Evolutionary conservation across 2,113 vertebrate genomes (phyloP), one percentile per base, ranked within the genome.

Genomic region (Argyrosomus japonicus): DNA sequence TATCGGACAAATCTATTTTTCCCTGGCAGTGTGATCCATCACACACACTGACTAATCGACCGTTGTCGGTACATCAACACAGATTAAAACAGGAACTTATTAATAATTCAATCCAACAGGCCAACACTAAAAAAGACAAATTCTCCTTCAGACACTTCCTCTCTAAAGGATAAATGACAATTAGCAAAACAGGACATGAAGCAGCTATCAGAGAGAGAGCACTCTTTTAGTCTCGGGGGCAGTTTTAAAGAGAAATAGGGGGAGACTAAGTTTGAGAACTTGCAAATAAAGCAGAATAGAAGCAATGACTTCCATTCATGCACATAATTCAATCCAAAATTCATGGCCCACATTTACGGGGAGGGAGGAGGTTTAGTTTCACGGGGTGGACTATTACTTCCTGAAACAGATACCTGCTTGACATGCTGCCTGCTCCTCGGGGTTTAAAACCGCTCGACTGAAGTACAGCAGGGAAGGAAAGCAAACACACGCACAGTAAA

Each of bases 1-100:
- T 67, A 75, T 83, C 36, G 36, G 81, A 77, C 60, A 74, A 87
- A 90, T 89, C 81, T 8, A 76, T 89, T 85, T 81, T 69, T 54
- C 57, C 0, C 61, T 68, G 83, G 68, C 90, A 83, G 75, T 0
- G 77, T 21, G 60, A 92, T 92, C 79, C 79, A 86, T 92, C 90
- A 88, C 29, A 6, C 40, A 57, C 75, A 84, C 79, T 79, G 80
- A 82, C 79, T 75, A 70, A 92, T 88, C 78, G 75, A 87, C 62
- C 50, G n/a, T 70, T 40, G 58, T 61, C 36, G 47, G 78, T 77
- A 72, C 40, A 73, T 89, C 74, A 57, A 54, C n/a, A 4, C 73
- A 79, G 88, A 91, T 92, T 85, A 89, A 90, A 88, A 88, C 79
- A 79, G 83, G 86, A 87, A 74, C 50, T 36, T 77, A 88, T 92